Percentiles rank a stretch among this genome's conserved stretches.
These are phyloP conservation scores for Eudyptes chrysolophus DNA, from an alignment of 2,113 vertebrate species.

Conservation along the genomic window DNA sequence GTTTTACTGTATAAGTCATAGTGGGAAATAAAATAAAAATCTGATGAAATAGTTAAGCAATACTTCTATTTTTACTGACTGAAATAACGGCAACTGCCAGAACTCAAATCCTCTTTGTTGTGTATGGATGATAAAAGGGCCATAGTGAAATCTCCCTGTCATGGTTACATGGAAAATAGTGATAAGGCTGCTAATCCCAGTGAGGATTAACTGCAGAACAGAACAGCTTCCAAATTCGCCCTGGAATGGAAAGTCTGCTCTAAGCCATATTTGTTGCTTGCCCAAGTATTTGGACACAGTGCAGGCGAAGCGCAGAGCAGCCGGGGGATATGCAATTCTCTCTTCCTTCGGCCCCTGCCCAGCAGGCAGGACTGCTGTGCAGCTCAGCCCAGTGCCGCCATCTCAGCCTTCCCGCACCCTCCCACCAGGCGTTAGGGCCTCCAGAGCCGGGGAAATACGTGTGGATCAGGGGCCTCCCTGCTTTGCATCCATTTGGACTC, in stretches of 20 bases:
- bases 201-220: not conserved
- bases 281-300: not conserved
- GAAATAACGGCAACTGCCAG: slow-evolving; percentile 39
- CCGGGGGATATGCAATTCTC: not conserved
- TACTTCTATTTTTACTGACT: slow-evolving; percentile 23
- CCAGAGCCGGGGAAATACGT: not conserved
- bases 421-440: too few species aligned
- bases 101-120: slow-evolving; percentile 12
- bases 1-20: slow-evolving; percentile 58
- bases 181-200: not conserved
- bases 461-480: not conserved
- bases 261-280: not conserved
- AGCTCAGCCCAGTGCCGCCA: fast-evolving
- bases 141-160: not conserved
- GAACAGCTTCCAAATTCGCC: not conserved
- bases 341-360: not conserved
- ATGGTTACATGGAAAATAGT: not conserved
- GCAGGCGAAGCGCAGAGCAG: not conserved
- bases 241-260: not conserved
- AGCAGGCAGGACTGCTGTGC: not conserved
- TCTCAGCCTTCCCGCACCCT: fast-evolving
- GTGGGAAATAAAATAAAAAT: slow-evolving; percentile 38
- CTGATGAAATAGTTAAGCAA: slow-evolving; percentile 41
- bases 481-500: not conserved
- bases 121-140: not conserved